A percentile compares a stretch with the other conserved stretches of the same genome.
Conservation (phyloP, 35 echinoderm and acorn worm genomes). For the Heliocidaris erythrogramma region DNA sequence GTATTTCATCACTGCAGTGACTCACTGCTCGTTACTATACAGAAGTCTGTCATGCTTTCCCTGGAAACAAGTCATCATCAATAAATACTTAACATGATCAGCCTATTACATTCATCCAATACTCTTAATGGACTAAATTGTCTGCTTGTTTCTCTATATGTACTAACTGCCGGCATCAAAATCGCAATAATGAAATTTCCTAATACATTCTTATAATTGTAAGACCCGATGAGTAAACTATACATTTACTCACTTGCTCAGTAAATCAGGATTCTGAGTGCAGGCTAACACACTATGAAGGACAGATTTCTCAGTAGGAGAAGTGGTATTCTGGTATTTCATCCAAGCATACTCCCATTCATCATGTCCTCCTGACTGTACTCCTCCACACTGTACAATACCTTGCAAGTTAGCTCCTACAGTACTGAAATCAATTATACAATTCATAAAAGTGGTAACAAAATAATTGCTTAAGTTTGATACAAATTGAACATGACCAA, state of each 20-base stretch:
- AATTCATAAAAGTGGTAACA: background rate
- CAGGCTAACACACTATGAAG: constrained; percentile 65
- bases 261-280: constrained; percentile 57
- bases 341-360: constrained; percentile 91
- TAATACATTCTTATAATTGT: background rate
- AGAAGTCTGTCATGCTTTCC: too few relatives aligned
- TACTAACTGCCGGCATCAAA: too few relatives aligned
- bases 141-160: too few relatives aligned
- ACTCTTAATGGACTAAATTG: background rate
- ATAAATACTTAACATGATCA: too few relatives aligned
- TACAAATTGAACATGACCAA: too few relatives aligned
- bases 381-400: constrained; percentile 71
- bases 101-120: too few relatives aligned
- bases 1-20: too few relatives aligned
- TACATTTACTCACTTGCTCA: constrained; percentile 67
- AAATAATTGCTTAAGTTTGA: too few relatives aligned
- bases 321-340: constrained; percentile 59
- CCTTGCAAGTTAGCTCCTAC: constrained; percentile 68
- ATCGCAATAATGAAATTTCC: background rate
- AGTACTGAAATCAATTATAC: background rate
- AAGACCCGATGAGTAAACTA: background rate
- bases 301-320: constrained; percentile 64
- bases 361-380: constrained; percentile 48
- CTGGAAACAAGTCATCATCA: too few relatives aligned
- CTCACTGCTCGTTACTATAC: too few relatives aligned